A percentile compares a stretch with the other conserved stretches of the same genome.
Evolutionary conservation across 2,113 vertebrate genomes (phyloP).

Genomic region (Willisornis vidua): DNA sequence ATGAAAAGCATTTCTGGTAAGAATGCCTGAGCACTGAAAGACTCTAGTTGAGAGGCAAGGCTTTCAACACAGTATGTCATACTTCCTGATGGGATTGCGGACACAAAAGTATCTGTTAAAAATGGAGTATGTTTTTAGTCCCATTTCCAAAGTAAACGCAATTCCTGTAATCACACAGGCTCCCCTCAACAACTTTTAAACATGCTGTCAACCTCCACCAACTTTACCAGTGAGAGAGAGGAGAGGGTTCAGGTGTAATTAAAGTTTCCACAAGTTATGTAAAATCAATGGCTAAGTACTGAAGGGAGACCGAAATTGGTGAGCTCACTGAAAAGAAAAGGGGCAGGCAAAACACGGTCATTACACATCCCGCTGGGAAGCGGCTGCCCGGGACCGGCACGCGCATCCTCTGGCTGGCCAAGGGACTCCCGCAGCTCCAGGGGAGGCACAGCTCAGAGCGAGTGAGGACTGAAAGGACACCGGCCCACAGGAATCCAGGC

Average conservation of each 20-base stretch:
- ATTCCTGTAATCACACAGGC: conserved; percentile 37
- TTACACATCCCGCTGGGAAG: neutral
- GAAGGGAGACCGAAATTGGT: conserved; percentile 42
- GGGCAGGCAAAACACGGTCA: neutral
- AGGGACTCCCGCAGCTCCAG: neutral
- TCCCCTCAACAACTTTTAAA: conserved; percentile 39
- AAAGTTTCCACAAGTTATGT: conserved; percentile 52
- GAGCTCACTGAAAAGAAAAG: neutral
- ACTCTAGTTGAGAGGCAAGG: neutral
- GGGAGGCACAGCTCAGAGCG: neutral
- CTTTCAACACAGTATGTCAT: conserved; percentile 25
- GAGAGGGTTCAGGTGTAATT: conserved; percentile 21
- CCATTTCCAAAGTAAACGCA: conserved; percentile 25
- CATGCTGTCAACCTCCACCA: conserved; percentile 15
- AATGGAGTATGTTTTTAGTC: conserved; percentile 3
- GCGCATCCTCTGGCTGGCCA: neutral
- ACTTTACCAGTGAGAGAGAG: neutral
- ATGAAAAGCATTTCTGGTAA: neutral
- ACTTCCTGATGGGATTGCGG: conserved; percentile 11
- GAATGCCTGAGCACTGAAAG: neutral
- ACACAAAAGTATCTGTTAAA: conserved; percentile 21
- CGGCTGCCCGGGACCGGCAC: neutral
- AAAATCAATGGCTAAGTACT: neutral
- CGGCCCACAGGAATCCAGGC: conserved; percentile 18
- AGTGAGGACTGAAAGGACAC: conserved; percentile 33